A percentile compares a stretch with the other conserved stretches of the same genome.
These are phyloP conservation scores for Nanger granti DNA, from an alignment of 2,113 vertebrate species.

Conservation along the genomic window DNA sequence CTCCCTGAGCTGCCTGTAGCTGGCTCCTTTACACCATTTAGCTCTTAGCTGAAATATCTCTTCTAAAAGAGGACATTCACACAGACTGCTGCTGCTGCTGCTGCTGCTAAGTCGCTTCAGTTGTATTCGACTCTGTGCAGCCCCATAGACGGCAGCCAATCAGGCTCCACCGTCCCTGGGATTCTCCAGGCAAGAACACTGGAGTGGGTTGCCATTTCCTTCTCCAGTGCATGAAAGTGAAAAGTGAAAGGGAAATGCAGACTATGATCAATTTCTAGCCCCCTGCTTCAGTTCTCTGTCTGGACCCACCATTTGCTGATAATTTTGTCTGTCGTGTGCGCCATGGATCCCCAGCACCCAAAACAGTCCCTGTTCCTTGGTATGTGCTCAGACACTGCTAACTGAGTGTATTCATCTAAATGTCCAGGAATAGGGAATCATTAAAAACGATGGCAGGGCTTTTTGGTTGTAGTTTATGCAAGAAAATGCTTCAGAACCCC, in stretches of 20 bases:
- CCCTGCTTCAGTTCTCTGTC: not conserved
- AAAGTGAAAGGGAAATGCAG: not conserved
- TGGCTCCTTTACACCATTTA: not conserved
- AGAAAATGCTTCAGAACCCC: not conserved
- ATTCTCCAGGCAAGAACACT: too few species aligned
- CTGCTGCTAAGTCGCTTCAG: too few species aligned
- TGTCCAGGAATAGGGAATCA: not conserved
- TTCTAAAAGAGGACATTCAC: not conserved
- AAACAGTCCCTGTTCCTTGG: not conserved
- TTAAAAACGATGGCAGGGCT: not conserved
- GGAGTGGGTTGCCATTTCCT: too few species aligned
- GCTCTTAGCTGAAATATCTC: not conserved
- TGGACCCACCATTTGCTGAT: not conserved
- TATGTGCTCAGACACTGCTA: not conserved
- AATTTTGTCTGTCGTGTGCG: not conserved
- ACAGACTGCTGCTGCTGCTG: not conserved
- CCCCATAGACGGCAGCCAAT: too few species aligned
- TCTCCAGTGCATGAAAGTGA: too few species aligned
- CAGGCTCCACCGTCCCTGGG: accelerated
- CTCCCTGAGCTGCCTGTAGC: not conserved
- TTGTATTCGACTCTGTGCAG: too few species aligned
- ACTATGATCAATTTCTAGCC: not conserved
- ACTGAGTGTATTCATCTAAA: not conserved
- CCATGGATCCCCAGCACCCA: not conserved
- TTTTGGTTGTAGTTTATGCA: not conserved